A percentile compares a stretch with the other conserved stretches of the same genome.
phyloP scores from a whole-genome alignment of 2,113 vertebrate genomes.

The Gobiocypris rarus region DNA sequence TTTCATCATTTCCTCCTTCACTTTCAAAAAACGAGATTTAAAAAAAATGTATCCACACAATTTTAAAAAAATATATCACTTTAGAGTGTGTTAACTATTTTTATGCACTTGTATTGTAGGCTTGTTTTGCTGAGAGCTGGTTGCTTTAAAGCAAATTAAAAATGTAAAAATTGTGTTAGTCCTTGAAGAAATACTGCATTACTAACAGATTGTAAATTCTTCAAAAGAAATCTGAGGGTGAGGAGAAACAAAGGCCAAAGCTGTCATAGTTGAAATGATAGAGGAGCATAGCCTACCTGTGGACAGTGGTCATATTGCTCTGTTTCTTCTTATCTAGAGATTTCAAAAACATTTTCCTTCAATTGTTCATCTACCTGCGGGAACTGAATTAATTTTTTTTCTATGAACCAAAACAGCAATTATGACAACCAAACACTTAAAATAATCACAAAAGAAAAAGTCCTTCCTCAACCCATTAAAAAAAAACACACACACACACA shows the following conservation, averaged over 20 bases:
- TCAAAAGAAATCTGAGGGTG: constrained; percentile 55
- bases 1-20: constrained; percentile 15
- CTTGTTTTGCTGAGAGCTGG: constrained; percentile 57
- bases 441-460: constrained; percentile 24
- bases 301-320: not conserved
- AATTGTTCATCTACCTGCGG: constrained; percentile 27
- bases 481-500: too few relatives aligned
- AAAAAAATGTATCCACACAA: too few relatives aligned
- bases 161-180: constrained; percentile 36
- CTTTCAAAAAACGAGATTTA: too few relatives aligned
- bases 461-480: constrained; percentile 28
- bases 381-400: not conserved
- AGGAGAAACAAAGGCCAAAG: constrained; percentile 22
- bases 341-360: constrained; percentile 25
- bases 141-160: constrained; percentile 52
- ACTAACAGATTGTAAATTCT: constrained; percentile 54
- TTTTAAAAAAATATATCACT: not conserved
- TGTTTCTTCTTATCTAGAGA: constrained; percentile 29
- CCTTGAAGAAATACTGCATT: constrained; percentile 53
- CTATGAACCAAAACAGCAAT: constrained; percentile 7
- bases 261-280: not conserved
- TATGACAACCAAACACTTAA: constrained; percentile 24
- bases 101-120: constrained; percentile 47
- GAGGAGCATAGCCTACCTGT: not conserved
- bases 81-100: constrained; percentile 9